Evolutionary conservation across 2,113 vertebrate species (phyloP), one percentile per base, ranked within the genome.

Genomic region (Amazona vittata): DNA sequence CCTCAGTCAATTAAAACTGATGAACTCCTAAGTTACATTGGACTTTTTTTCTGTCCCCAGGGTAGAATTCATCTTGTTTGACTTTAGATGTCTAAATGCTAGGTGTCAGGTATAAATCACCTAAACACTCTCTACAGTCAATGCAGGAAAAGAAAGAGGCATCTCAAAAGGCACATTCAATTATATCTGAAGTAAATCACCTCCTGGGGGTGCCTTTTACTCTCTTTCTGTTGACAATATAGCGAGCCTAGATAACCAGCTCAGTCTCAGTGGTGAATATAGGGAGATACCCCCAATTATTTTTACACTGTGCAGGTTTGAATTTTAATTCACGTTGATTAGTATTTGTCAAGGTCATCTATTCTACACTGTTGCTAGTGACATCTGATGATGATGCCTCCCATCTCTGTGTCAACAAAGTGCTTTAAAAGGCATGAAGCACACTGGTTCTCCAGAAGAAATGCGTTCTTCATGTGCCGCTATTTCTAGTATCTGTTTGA

Each of bases 1-100:
- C 68, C 6, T 89, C 90, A 55, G 76, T 89, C 83, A 92, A 50
- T 91, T 96, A 95, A 86, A 92, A 92, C 69, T 84, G 69, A 93
- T 84, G 77, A 93, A 93, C 55, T 96, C 63, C 47, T 52, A 78
- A 75, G 77, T 86, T 89, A 71, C 2, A 0, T 12, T 64, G 55
- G 35, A 50, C 65, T 6, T 28, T 79, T 93, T 64, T 78, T 50
- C 44, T 88, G 44, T 89, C 95, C 73, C 26, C 29, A 78, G 91
- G 77, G 77, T 47, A 75, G 69, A 89, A 95, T 94, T 89, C 47
- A 79, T 96, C 83, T 94, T 91, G 33, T 74, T 71, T 89, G 80
- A 81, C 86, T 93, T 84, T 52, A 53, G 49, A 92, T 96, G 91
- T 91, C 86, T 89, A 33, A 77, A 71, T 75, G 55, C 39, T 78